Evolutionary conservation across 2,113 vertebrate species (phyloP).

Genomic region (Ictalurus furcatus): DNA sequence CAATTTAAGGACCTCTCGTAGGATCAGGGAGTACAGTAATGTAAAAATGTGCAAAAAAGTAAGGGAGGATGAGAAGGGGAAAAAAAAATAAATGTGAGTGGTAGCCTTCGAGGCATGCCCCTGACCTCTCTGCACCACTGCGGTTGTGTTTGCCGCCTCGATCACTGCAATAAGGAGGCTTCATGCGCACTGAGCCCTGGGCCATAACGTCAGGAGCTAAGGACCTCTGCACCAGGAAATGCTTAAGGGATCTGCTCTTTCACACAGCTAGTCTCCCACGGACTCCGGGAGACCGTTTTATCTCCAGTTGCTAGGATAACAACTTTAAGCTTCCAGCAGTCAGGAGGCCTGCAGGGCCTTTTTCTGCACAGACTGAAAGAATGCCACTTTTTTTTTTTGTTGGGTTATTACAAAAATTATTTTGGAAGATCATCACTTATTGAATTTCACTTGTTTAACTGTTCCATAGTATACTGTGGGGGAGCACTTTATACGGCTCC

Average conservation of each 20-base stretch:
- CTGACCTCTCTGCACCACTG: conserved; percentile 62
- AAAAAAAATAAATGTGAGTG: conserved; percentile 59
- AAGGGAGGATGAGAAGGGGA: conserved; percentile 39
- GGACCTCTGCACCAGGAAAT: conserved; percentile 71
- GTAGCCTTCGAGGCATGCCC: conserved; percentile 62
- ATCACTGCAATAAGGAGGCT: conserved; percentile 66
- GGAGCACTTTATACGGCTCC: conserved; percentile 7
- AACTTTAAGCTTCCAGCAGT: conserved; percentile 66
- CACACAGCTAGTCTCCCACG: conserved; percentile 65
- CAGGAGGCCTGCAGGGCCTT: conserved; percentile 58
- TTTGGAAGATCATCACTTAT: conserved; percentile 46
- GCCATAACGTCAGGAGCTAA: conserved; percentile 64
- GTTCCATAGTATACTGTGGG: conserved; percentile 24
- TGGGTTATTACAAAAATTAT: conserved; percentile 58
- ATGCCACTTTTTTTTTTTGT: conserved; percentile 28
- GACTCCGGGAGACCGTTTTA: conserved; percentile 65
- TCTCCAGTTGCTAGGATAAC: conserved; percentile 69
- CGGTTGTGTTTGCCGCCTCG: conserved; percentile 58
- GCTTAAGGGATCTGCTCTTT: conserved; percentile 67
- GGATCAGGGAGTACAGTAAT: conserved; percentile 52
- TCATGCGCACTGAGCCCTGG: conserved; percentile 65
- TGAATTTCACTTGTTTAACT: conserved; percentile 32
- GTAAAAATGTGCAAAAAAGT: conserved; percentile 35
- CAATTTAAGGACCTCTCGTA: conserved; percentile 50
- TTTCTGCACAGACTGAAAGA: conserved; percentile 54